Evolutionary conservation across 2,888 invertebrate genomes (phyloP), one percentile per base, ranked within the genome.

Genomic region (Cataglyphis rosenhaueri): DNA sequence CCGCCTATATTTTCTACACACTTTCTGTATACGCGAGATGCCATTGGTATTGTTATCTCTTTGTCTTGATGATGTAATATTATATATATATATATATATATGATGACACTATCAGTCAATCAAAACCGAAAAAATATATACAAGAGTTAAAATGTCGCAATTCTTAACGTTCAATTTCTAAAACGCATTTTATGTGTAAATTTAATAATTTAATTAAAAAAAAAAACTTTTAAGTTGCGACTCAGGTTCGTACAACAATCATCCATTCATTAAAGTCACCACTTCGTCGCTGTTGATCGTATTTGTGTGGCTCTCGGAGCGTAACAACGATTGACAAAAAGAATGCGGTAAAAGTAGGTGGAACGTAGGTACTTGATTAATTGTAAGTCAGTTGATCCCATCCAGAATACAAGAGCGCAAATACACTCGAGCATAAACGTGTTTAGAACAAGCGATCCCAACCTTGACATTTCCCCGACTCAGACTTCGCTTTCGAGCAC

Each of bases 391-490:
- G n/a, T 10, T 35, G 41, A 21, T 44, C 32, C 9, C 44, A 79
- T 85, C 70, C 62, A 15, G 41, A 44, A 64, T 41, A 65, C 15
- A 71, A 55, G 61, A 75, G 29, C 32, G 64, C 25, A 81, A 76
- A 68, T 71, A 79, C 29, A 64, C 52, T 68, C 75, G 71, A 32
- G 9, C 41, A 44, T 68, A 68, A 81, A 82, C 38, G 62, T 48
- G 66, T 73, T 68, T 76, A 59, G 35, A 81, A 55, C 25, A 64
- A 75, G 76, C 70, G 32, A 82, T 73, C 52, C 82, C 85, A 90
- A 84, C 90, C 88, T 88, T 89, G 89, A 90, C 89, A 85, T 90
- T 89, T 90, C 29, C 21, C 32, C 44, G 48, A 32, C 57, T 21
- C 41, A 38, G 18, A n/a, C 48, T n/a, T 21, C 15, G 32, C 62